Percentiles rank a stretch among this genome's conserved stretches.
Conservation (phyloP, 2,113 vertebrate species). For the Oreotrochilus melanogaster region DNA sequence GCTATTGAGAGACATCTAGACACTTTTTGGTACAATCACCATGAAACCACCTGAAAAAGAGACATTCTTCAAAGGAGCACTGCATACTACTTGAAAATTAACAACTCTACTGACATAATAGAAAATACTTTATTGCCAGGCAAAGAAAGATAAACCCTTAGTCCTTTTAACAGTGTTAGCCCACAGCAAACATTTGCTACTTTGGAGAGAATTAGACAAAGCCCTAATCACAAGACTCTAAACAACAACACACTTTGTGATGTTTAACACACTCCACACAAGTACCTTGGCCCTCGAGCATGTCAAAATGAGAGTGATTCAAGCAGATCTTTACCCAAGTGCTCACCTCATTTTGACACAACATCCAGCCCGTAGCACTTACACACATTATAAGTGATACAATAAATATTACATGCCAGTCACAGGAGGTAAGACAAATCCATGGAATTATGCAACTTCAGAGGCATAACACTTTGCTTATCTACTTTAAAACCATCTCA, state of each 20-base stretch:
- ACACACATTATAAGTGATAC: conserved; percentile 20
- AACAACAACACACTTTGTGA: neutral
- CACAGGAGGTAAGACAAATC: neutral
- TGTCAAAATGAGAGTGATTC: neutral
- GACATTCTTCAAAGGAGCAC: conserved; percentile 37
- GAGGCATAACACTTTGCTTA: conserved; percentile 32
- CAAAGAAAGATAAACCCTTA: conserved; percentile 45
- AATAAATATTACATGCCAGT: neutral
- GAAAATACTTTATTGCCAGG: conserved; percentile 55
- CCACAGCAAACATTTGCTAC: conserved; percentile 52
- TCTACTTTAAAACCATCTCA: conserved; percentile 51
- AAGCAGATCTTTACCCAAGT: neutral
- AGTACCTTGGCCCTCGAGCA: neutral
- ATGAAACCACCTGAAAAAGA: conserved; percentile 42
- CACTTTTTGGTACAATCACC: conserved; percentile 28
- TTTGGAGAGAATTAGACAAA: neutral
- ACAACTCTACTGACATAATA: conserved; percentile 22
- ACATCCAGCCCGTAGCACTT: neutral
- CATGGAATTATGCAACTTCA: neutral
- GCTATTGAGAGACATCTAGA: conserved; percentile 45
- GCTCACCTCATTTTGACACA: neutral
- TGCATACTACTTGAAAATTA: conserved; percentile 21
- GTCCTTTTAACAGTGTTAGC: conserved; percentile 42
- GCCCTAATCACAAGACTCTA: conserved; percentile 47
- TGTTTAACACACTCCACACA: conserved; percentile 34